phyloP scores from a whole-genome alignment of 1,140 invertebrate genomes.

The Scaptomyza graminum region DNA sequence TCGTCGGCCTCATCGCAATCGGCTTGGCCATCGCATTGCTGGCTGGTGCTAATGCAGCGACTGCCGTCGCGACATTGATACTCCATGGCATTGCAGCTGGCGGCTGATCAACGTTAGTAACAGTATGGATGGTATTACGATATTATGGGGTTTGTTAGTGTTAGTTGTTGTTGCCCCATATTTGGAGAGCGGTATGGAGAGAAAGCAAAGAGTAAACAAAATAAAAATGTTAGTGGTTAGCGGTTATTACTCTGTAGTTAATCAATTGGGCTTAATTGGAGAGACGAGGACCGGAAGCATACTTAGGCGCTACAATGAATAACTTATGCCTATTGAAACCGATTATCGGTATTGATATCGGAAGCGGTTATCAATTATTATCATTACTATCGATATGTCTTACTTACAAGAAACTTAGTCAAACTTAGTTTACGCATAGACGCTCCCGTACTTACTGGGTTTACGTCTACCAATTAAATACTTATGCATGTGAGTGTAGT shows the following conservation, averaged over 20 bases:
- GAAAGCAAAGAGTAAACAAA: constrained; percentile 38
- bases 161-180: constrained; percentile 46
- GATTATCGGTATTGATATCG: constrained; percentile 17
- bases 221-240: constrained; percentile 40
- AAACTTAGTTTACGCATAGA: constrained; percentile 47
- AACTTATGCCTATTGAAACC: background rate
- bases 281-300: constrained; percentile 19
- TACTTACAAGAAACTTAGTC: constrained; percentile 43
- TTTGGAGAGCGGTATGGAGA: constrained; percentile 34
- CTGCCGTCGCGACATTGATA: constrained; percentile 87
- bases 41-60: constrained; percentile 83
- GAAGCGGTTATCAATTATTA: constrained; percentile 13
- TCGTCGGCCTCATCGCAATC: constrained; percentile 91
- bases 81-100: constrained; percentile 86
- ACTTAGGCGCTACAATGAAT: constrained; percentile 18
- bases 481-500: constrained; percentile 1
- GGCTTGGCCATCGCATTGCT: constrained; percentile 87
- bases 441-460: background rate
- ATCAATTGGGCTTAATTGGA: constrained; percentile 3
- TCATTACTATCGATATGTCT: background rate
- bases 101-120: constrained; percentile 65
- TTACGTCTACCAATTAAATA: constrained; percentile 25
- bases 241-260: constrained; percentile 37
- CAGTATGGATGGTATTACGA: constrained; percentile 13
- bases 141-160: constrained; percentile 21